Conservation (phyloP, 2,797 vertebrate species). For the Hippoglossus hippoglossus region DNA sequence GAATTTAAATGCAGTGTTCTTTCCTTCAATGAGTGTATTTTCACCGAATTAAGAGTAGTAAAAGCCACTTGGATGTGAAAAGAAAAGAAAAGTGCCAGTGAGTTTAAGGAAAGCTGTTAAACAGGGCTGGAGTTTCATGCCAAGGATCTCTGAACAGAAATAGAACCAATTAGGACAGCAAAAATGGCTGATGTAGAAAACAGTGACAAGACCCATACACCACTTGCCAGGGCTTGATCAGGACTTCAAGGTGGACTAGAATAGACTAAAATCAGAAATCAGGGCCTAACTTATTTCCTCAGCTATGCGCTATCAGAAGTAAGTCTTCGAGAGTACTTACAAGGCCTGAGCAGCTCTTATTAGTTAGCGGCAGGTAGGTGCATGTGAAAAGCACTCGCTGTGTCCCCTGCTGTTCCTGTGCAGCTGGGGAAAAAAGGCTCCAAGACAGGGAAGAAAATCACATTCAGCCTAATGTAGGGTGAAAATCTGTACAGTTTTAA, state of each 20-base stretch:
- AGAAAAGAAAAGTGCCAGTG: not conserved
- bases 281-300: slow-evolving; percentile 15
- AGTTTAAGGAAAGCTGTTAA: slow-evolving; percentile 16
- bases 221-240: slow-evolving; percentile 32
- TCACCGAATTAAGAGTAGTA: not conserved
- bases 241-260: slow-evolving; percentile 37
- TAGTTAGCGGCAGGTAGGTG: slow-evolving; percentile 1
- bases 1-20: slow-evolving; percentile 10
- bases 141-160: slow-evolving; percentile 35
- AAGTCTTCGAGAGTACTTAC: slow-evolving; percentile 7
- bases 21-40: not conserved
- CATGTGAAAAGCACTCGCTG: not conserved
- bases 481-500: not conserved
- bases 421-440: slow-evolving; percentile 2
- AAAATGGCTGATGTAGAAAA: slow-evolving; percentile 28
- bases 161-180: slow-evolving; percentile 44
- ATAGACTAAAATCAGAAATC: slow-evolving; percentile 42
- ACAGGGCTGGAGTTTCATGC: slow-evolving; percentile 14
- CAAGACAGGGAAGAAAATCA: not conserved
- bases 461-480: not conserved
- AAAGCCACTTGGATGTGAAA: slow-evolving; percentile 3
- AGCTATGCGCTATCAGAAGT: slow-evolving; percentile 12
- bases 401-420: slow-evolving; percentile 14
- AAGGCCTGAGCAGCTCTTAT: slow-evolving; percentile 11
- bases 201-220: slow-evolving; percentile 26